Conservation (phyloP, 2,888 invertebrate genomes). For the Patella depressa region DNA sequence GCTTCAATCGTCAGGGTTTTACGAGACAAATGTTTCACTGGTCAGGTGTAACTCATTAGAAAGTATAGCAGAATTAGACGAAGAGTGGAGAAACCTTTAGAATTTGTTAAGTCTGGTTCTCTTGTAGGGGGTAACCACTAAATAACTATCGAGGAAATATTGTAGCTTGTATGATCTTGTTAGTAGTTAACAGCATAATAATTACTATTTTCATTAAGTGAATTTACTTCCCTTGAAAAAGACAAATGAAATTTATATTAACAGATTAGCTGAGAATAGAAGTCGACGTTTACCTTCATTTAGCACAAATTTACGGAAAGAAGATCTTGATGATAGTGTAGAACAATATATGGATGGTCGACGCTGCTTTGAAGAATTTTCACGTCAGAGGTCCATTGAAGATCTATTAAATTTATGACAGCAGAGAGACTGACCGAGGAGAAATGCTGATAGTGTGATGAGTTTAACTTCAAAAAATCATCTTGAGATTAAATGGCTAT, state of each 20-base stretch:
- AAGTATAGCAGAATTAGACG: no score
- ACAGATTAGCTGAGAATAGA: conserved; percentile 58
- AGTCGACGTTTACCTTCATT: conserved; percentile 45
- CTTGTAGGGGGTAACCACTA: no score
- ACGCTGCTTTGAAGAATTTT: conserved; percentile 58
- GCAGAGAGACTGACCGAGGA: neutral
- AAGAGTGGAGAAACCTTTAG: no score
- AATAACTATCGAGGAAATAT: no score
- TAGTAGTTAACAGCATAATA: neutral
- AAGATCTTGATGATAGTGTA: conserved; percentile 60
- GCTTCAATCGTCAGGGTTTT: no score
- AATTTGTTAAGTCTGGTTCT: no score
- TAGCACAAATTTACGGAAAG: conserved; percentile 50
- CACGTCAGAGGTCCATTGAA: conserved; percentile 56
- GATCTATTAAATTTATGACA: conserved; percentile 57
- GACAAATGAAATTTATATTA: neutral
- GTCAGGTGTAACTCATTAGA: no score
- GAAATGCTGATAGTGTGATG: no score
- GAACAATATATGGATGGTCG: conserved; percentile 56
- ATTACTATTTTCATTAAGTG: neutral
- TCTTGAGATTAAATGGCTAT: no score
- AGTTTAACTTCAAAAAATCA: no score
- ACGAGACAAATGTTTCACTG: no score
- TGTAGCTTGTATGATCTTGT: no score
- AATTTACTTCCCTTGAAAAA: neutral